phyloP scores from a whole-genome alignment of 2,888 invertebrate genomes.

The Synanthedon vespiformis region DNA sequence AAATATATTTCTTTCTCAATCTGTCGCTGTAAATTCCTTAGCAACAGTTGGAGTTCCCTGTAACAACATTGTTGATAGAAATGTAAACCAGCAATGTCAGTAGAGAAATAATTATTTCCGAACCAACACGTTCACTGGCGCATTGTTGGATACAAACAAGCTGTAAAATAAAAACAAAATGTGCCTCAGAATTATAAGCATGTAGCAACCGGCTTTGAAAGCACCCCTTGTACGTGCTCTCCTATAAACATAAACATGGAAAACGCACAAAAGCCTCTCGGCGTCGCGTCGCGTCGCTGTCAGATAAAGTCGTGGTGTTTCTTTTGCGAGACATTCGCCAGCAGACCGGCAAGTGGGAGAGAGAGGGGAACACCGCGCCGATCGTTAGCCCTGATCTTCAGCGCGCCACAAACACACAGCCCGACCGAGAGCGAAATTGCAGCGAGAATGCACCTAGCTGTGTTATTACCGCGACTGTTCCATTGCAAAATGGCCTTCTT shows the following conservation, averaged over 20 bases:
- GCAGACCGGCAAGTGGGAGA: slow-evolving; percentile 31
- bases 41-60: background rate
- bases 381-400: slow-evolving; percentile 72
- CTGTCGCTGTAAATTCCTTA: background rate
- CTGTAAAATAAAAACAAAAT: slow-evolving; percentile 49
- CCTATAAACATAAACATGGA: slow-evolving; percentile 69
- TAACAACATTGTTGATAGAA: background rate
- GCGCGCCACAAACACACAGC: slow-evolving; percentile 70
- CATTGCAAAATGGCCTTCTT: slow-evolving; percentile 51
- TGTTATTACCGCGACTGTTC: slow-evolving; percentile 55
- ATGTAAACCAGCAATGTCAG: background rate
- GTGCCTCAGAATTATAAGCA: slow-evolving; percentile 37
- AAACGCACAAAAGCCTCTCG: slow-evolving; percentile 69
- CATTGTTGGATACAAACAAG: slow-evolving; percentile 26
- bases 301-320: slow-evolving; percentile 68
- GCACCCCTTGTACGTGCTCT: slow-evolving; percentile 64
- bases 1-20: no score
- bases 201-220: slow-evolving; percentile 54
- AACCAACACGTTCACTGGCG: background rate
- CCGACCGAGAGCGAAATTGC: slow-evolving; percentile 72
- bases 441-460: slow-evolving; percentile 69
- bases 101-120: background rate
- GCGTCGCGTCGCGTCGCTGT: slow-evolving; percentile 46
- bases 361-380: slow-evolving; percentile 48
- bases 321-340: slow-evolving; percentile 51